Conservation (phyloP, 2,888 invertebrate genomes). For the Acanthopleura granulata region DNA sequence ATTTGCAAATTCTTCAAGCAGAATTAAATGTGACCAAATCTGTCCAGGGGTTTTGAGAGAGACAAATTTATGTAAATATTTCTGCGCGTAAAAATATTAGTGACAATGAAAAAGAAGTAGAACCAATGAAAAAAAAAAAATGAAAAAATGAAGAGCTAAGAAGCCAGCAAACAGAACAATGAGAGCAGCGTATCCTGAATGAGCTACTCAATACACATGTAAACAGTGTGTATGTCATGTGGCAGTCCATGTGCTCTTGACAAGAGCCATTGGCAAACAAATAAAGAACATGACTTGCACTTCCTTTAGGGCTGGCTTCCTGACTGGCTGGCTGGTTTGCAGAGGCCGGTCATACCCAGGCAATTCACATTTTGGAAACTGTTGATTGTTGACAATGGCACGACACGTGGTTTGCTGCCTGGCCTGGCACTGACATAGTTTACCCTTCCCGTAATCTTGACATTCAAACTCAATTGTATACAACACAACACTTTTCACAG, state of each 20-base stretch:
- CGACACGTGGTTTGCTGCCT: constrained; percentile 6
- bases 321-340: not conserved
- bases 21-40: too few species aligned
- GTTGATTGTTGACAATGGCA: constrained; percentile 1
- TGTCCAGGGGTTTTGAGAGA: too few species aligned
- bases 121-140: too few species aligned
- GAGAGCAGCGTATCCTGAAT: not conserved
- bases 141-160: not conserved
- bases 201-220: not conserved
- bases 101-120: too few species aligned
- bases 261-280: not conserved
- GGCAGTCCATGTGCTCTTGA: not conserved
- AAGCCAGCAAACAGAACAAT: constrained; percentile 2
- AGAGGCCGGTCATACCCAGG: not conserved
- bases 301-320: not conserved
- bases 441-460: constrained; percentile 9
- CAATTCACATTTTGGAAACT: constrained; percentile 18
- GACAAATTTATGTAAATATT: too few species aligned
- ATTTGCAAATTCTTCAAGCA: too few species aligned
- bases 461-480: constrained; percentile 5
- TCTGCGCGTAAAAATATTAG: too few species aligned
- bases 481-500: not conserved
- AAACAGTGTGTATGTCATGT: constrained; percentile 6
- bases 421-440: constrained; percentile 8
- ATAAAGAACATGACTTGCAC: constrained; percentile 14